phyloP scores from a whole-genome alignment of 2,797 vertebrate genomes.

The Borostomias antarcticus region DNA sequence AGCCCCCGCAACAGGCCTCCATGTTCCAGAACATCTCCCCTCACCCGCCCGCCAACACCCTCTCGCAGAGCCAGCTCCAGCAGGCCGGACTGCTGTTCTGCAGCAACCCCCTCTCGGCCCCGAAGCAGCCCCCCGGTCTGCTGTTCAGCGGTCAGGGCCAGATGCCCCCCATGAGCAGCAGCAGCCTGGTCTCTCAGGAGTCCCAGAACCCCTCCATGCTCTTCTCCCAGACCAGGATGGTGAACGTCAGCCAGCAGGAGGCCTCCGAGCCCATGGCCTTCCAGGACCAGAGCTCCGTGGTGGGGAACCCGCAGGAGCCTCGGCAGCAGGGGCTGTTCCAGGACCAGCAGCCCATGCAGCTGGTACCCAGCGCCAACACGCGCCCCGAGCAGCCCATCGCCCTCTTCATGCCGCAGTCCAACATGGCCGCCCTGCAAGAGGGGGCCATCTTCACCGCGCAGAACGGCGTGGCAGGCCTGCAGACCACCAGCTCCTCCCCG shows the following conservation, averaged over 20 bases:
- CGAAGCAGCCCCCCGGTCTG: conserved; percentile 79
- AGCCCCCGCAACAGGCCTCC: conserved; percentile 63
- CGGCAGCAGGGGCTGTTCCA: conserved; percentile 89
- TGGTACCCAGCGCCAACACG: conserved; percentile 80
- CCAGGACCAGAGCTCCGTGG: conserved; percentile 78
- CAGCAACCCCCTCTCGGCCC: conserved; percentile 80
- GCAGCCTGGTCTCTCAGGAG: conserved; percentile 82
- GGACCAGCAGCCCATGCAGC: conserved; percentile 91
- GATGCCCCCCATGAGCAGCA: conserved; percentile 81
- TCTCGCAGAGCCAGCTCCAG: conserved; percentile 72
- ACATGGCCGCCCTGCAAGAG: conserved; percentile 87
- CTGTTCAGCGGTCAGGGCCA: conserved; percentile 83
- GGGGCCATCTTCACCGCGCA: conserved; percentile 87
- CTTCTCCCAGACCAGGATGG: conserved; percentile 85
- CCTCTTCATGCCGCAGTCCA: conserved; percentile 90
- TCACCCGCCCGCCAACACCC: conserved; percentile 70
- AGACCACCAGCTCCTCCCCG: conserved; percentile 84
- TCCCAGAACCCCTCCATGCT: conserved; percentile 86
- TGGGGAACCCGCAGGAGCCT: conserved; percentile 81
- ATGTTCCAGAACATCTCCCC: conserved; percentile 75
- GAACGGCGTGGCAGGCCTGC: conserved; percentile 84
- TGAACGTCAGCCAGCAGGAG: conserved; percentile 84
- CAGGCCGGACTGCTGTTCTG: conserved; percentile 86
- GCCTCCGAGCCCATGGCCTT: conserved; percentile 90
- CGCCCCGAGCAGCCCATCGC: conserved; percentile 87